Conservation (phyloP, 2,797 vertebrate genomes). For the Lophotriccus pileatus region DNA sequence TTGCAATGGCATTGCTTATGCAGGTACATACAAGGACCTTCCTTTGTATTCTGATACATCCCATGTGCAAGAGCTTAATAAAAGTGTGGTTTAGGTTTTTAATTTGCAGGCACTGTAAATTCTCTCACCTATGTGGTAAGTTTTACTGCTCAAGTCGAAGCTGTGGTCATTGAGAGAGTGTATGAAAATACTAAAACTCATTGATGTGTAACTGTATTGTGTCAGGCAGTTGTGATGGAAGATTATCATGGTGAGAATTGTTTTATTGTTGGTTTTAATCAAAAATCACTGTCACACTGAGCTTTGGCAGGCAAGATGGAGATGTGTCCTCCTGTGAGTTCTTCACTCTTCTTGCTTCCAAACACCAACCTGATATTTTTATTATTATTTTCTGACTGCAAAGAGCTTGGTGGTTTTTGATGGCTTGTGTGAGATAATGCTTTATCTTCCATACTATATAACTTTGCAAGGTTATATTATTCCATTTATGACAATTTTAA, state of each 20-base stretch:
- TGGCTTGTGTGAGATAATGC: background rate
- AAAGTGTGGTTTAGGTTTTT: background rate
- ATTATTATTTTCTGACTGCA: background rate
- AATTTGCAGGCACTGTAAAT: background rate
- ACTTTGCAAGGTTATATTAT: background rate
- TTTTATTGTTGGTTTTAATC: background rate
- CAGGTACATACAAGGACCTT: background rate
- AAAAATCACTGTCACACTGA: background rate
- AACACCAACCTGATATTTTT: background rate
- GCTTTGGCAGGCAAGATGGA: background rate
- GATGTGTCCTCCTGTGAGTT: background rate
- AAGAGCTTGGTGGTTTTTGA: accelerated
- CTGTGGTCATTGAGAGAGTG: background rate
- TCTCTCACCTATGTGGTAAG: background rate
- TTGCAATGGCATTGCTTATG: background rate
- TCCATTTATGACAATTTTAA: background rate
- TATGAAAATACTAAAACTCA: background rate
- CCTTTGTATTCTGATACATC: background rate
- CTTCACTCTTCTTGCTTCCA: background rate
- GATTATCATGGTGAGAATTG: background rate
- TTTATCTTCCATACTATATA: background rate
- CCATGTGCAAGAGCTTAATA: background rate
- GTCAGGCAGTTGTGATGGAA: background rate
- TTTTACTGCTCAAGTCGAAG: background rate
- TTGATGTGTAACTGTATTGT: background rate